phyloP scores from a whole-genome alignment of 1,140 invertebrate genomes.

The Scaptodrosophila lebanonensis region DNA sequence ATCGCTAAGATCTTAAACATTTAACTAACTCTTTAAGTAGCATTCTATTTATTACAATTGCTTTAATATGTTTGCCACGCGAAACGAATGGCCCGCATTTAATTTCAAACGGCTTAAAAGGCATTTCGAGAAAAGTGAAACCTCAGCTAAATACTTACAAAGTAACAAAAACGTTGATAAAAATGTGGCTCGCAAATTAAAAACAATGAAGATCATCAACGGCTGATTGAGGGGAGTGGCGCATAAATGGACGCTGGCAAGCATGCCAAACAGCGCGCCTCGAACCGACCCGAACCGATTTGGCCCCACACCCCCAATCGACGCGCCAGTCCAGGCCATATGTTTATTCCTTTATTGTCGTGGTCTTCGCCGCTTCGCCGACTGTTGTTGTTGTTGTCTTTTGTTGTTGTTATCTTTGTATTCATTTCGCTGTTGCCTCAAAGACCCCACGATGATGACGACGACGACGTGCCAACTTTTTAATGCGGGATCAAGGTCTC shows the following conservation, averaged over 20 bases:
- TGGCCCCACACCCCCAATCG: neutral
- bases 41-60: no score
- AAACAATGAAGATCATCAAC: slow-evolving; percentile 67
- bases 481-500: slow-evolving; percentile 74
- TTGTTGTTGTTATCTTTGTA: slow-evolving; percentile 28
- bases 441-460: slow-evolving; percentile 6
- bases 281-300: neutral
- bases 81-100: no score
- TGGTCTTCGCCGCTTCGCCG: slow-evolving; percentile 7
- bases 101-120: no score
- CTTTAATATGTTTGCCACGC: no score
- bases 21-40: no score
- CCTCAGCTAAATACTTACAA: slow-evolving; percentile 1
- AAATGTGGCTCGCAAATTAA: slow-evolving; percentile 55
- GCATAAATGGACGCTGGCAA: slow-evolving; percentile 41
- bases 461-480: slow-evolving; percentile 63
- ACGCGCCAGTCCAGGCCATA: no score
- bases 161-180: slow-evolving; percentile 8
- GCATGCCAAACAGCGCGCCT: slow-evolving; percentile 42
- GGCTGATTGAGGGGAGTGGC: slow-evolving; percentile 58
- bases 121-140: slow-evolving; percentile 16
- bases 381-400: slow-evolving; percentile 44
- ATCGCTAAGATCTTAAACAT: no score
- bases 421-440: slow-evolving; percentile 34
- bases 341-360: neutral